Percentiles rank a stretch among this genome's conserved stretches.
These are phyloP conservation scores for Vipera ursinii DNA, from an alignment of 2,797 vertebrate species.

Conservation along the genomic window DNA sequence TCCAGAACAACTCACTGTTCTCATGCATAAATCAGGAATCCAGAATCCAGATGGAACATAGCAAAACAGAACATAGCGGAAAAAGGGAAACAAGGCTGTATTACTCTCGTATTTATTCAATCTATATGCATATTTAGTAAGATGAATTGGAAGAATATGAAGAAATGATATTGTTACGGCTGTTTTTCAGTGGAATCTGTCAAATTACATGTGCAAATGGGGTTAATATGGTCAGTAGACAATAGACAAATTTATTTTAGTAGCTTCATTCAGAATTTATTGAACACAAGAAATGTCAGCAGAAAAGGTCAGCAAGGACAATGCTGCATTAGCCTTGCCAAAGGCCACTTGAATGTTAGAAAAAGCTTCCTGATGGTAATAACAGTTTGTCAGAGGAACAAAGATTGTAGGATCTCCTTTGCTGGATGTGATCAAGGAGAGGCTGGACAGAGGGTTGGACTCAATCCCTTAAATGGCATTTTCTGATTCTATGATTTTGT, in stretches of 20 bases:
- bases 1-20: background rate
- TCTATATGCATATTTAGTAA: background rate
- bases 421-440: background rate
- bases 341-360: background rate
- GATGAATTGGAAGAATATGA: background rate
- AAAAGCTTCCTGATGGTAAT: background rate
- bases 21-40: background rate
- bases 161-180: background rate
- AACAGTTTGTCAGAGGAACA: background rate
- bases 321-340: background rate
- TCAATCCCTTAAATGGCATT: background rate
- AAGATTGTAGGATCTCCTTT: background rate
- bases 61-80: background rate
- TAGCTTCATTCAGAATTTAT: slow-evolving; percentile 4
- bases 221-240: background rate
- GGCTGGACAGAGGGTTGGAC: background rate
- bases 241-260: slow-evolving; percentile 5
- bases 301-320: background rate
- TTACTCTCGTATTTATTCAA: background rate
- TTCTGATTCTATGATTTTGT: background rate
- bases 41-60: background rate
- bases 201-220: background rate
- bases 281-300: background rate
- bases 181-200: background rate
- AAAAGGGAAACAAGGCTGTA: background rate